Evolutionary conservation across 2,113 vertebrate genomes (phyloP), one percentile per base, ranked within the genome.

Genomic region (Choloepus hoffmanni): DNA sequence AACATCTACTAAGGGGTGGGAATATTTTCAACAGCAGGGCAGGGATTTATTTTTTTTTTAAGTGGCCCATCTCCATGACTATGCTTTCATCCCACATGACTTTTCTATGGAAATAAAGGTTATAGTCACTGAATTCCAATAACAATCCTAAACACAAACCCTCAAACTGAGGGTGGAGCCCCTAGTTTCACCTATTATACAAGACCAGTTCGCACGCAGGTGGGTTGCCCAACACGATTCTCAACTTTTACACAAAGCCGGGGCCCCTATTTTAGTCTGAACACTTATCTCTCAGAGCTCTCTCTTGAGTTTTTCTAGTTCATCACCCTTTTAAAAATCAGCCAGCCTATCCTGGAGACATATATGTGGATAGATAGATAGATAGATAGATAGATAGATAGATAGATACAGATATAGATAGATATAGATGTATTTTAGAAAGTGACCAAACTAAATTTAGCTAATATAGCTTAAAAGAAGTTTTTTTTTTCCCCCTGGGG

Each of bases 371-470:
- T 55, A 76, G 24, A 48, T 45, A 58, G 45, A 30, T 13, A 77
- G 33, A 73, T 55, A 81, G 3, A 50, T 24, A 76, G 7, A 36
- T 65, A 30, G 60, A 40, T 85, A 68, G 48, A 63, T 45, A 58
- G 45, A 30, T 13, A 77, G 33, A 73, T 55, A 81, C 5, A 36
- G 36, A 36, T 36, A 36, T 36, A 36, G 36, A 36, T 36, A 45
- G 43, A 45, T 45, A 45, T 45, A 45, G 43, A 45, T 45, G 67
- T 48, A 60, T 68, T 81, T 50, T 18, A 55, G 18, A 76, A 74
- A 43, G 15, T 92, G 36, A 73, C 89, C 78, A 96, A 95, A 94
- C 89, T 78, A 93, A 96, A 96, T 93, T 95, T 96, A 95, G 67
- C 87, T 85, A 94, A 72, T 94, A 85, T 24, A 90, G 79, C 72